A percentile compares a stretch with the other conserved stretches of the same genome.
Conservation (phyloP, 2,113 vertebrate species). For the Balaenoptera acutorostrata region DNA sequence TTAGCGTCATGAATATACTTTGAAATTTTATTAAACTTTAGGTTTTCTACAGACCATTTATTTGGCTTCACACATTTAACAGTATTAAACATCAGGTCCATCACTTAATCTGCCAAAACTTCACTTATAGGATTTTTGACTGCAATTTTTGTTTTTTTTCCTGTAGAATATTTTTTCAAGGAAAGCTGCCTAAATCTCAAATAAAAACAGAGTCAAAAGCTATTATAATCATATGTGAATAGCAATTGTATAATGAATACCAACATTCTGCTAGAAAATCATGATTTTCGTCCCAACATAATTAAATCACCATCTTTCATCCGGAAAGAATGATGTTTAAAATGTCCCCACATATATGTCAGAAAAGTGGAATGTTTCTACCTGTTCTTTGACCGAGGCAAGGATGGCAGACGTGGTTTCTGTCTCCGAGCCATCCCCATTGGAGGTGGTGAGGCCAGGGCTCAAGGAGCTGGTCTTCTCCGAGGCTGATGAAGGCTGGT, state of each 20-base stretch:
- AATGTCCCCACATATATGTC: too few species aligned
- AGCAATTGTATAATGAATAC: neutral
- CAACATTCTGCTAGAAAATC: neutral
- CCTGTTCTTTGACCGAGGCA: conserved; percentile 98
- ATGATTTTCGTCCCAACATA: neutral
- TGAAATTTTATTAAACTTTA: neutral
- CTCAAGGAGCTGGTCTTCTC: conserved; percentile 93
- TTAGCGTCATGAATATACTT: neutral
- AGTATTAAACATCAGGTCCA: neutral
- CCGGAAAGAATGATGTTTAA: neutral
- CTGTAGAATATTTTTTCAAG: neutral
- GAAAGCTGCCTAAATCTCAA: neutral
- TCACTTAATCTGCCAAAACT: neutral
- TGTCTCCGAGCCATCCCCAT: conserved; percentile 92
- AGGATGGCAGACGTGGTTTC: conserved; percentile 97
- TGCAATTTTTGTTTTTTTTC: neutral
- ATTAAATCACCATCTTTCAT: neutral
- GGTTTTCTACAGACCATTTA: neutral
- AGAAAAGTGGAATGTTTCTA: conserved; percentile 70
- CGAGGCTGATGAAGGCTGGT: conserved; percentile 90
- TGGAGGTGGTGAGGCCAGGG: conserved; percentile 91
- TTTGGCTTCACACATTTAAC: neutral
- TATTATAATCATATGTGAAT: neutral
- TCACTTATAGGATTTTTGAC: neutral
- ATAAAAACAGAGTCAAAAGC: neutral